phyloP scores from a whole-genome alignment of 2,113 vertebrate genomes.

The Smithornis capensis region DNA sequence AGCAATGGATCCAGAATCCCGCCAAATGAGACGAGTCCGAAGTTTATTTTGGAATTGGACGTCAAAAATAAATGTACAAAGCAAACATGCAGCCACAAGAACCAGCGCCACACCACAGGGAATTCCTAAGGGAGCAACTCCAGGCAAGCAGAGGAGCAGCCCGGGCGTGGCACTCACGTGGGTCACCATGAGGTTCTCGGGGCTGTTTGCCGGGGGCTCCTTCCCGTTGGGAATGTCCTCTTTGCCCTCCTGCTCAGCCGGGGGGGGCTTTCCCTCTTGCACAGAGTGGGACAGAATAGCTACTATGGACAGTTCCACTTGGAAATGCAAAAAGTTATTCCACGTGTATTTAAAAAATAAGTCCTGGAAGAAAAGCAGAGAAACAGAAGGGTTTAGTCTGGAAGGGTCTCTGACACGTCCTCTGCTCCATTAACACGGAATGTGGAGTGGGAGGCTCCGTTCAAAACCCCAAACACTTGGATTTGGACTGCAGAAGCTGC shows the following conservation, averaged over 20 bases:
- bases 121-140: too few species aligned
- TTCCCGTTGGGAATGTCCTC: slow-evolving; percentile 53
- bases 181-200: slow-evolving; percentile 82
- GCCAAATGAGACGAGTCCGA: neutral
- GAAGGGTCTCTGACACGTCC: neutral
- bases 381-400: neutral
- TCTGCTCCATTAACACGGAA: accelerated
- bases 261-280: slow-evolving; percentile 64
- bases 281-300: slow-evolving; percentile 87
- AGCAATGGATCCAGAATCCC: neutral
- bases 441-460: accelerated
- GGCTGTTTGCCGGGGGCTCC: neutral
- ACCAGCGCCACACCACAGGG: neutral
- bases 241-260: neutral
- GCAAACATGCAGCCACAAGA: neutral
- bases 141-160: too few species aligned
- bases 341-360: slow-evolving; percentile 97
- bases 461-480: accelerated
- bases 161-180: slow-evolving; percentile 84
- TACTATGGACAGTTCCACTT: slow-evolving; percentile 94
- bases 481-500: neutral
- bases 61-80: neutral
- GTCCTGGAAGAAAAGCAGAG: slow-evolving; percentile 75
- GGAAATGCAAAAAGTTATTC: slow-evolving; percentile 99
- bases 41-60: neutral